Percentiles rank a stretch among this genome's conserved stretches.
phyloP scores from a whole-genome alignment of 2,797 vertebrate genomes.

The Spinus pinus region DNA sequence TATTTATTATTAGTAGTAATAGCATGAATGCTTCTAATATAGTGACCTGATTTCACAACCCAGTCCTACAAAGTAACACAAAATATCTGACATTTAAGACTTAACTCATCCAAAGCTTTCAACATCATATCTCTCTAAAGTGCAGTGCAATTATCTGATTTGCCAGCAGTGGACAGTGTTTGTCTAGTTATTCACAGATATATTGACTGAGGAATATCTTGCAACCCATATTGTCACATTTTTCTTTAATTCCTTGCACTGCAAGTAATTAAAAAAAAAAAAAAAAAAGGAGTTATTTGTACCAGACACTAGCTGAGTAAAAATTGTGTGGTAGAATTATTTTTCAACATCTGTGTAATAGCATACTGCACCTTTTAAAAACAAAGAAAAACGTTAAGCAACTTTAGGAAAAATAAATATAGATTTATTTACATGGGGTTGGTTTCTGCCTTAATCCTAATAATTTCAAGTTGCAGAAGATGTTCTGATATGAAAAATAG shows the following conservation, averaged over 20 bases:
- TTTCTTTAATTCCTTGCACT: neutral
- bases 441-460: neutral
- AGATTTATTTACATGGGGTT: neutral
- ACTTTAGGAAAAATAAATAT: neutral
- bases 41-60: neutral
- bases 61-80: neutral
- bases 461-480: neutral
- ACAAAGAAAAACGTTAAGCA: rapidly evolving
- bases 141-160: conserved; percentile 72
- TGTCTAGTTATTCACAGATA: conserved; percentile 70
- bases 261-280: neutral
- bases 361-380: neutral
- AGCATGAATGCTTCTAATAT: neutral
- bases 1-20: neutral
- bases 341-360: neutral
- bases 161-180: conserved; percentile 84
- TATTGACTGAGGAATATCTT: neutral
- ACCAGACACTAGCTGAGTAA: neutral
- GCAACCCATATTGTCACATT: neutral
- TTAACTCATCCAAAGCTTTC: neutral
- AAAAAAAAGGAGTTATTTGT: neutral
- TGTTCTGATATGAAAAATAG: neutral
- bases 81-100: neutral
- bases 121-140: neutral
- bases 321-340: neutral